Conservation (phyloP, 2,797 vertebrate genomes). For the Botia kubotai region DNA sequence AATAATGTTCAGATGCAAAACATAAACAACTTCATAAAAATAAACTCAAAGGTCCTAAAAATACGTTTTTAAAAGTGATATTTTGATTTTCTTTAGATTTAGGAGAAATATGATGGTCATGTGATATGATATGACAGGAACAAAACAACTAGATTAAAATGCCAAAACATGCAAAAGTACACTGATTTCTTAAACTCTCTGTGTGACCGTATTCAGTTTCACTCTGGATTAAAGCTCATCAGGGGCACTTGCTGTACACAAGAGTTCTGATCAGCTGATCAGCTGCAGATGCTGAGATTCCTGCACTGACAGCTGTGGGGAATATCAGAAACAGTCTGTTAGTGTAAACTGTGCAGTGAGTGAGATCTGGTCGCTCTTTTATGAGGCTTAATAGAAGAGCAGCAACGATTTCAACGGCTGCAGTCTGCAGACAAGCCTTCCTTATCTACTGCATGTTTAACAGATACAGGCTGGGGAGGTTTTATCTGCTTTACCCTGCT, state of each 20-base stretch:
- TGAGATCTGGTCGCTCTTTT: conserved; percentile 36
- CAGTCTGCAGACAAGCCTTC: conserved; percentile 22
- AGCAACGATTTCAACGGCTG: conserved; percentile 17
- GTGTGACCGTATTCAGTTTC: conserved; percentile 47
- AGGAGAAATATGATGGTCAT: too few relatives aligned
- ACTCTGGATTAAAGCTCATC: conserved; percentile 52
- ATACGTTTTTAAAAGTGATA: too few relatives aligned
- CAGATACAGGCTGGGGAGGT: conserved; percentile 16
- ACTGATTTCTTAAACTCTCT: conserved; percentile 27
- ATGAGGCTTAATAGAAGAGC: conserved; percentile 53
- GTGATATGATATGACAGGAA: too few relatives aligned
- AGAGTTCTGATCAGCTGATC: not conserved
- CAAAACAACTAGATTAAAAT: conserved; percentile 47
- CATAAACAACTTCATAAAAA: too few relatives aligned
- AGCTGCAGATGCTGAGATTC: too few relatives aligned
- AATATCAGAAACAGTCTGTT: conserved; percentile 60
- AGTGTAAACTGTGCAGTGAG: conserved; percentile 61
- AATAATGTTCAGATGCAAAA: too few relatives aligned
- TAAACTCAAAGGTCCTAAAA: too few relatives aligned
- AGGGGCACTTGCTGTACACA: conserved; percentile 47
- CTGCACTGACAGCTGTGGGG: conserved; percentile 47
- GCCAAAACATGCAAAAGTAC: conserved; percentile 30
- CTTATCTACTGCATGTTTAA: conserved; percentile 40
- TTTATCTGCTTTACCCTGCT: not conserved
- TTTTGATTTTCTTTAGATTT: too few relatives aligned